Evolutionary conservation across 2,113 vertebrate genomes (phyloP), one percentile per base, ranked within the genome.

Genomic region (Megatriorchis doriae): DNA sequence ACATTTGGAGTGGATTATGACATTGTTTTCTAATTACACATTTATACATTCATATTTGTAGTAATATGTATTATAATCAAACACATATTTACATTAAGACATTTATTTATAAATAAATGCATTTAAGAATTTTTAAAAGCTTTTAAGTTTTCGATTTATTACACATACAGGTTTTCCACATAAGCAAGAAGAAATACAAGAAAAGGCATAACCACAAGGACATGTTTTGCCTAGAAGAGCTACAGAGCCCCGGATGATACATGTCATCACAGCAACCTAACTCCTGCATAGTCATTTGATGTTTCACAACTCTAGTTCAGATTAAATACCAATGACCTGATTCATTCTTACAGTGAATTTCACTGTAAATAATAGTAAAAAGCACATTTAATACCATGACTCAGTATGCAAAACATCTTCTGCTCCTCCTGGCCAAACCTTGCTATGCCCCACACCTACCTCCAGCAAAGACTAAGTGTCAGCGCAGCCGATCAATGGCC

Each of bases 261-360:
- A 26, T 1, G 3, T 67, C 48, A 79, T 31, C 61, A 31, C 23
- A 32, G 79, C 48, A 75, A 40, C 29, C n/a, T n/a, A n/a, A 40
- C 89, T 96, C 72, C 78, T 70, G 63, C 74, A 16, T 1, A 93
- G 79, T 83, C 62, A 92, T 62, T 18, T 58, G 31, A n/a, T 66
- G 32, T 96, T 92, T 94, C 93, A 59, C 77, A 92, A 59, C 80
- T 77, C 32, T 38, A 34, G 25, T 85, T 93, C 42, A 83, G 59
- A 86, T 68, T 58, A 93, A 92, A 96, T 95, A 71, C 67, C 66
- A 82, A 48, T 16, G 43, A 27, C 21, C 38, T 94, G 90, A 90
- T 83, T 96, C 79, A 95, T 62, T 92, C 59, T 85, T 84, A 67
- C 68, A 42, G 27, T 15, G 68, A 88, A 90, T 93, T 93, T 83